phyloP scores from a whole-genome alignment of 2,888 invertebrate genomes.

The Harmothoe impar region DNA sequence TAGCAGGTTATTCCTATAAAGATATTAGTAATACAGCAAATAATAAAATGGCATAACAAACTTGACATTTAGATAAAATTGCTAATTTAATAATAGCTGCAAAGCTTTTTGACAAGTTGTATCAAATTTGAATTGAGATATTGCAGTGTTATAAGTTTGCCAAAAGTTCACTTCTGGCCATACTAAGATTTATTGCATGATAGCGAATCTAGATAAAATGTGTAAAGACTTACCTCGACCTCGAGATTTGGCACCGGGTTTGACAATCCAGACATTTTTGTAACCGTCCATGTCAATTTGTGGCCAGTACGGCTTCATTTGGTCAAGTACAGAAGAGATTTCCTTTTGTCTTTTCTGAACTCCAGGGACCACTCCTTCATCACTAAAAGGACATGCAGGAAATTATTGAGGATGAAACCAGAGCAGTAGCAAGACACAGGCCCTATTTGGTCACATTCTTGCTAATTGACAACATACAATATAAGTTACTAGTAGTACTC shows the following conservation, averaged over 20 bases:
- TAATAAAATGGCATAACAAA: not conserved
- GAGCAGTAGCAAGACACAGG: too few species aligned
- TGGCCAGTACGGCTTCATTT: conserved; percentile 84
- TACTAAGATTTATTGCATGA: too few species aligned
- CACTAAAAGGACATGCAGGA: conserved; percentile 71
- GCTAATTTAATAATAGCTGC: too few species aligned
- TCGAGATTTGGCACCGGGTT: conserved; percentile 96
- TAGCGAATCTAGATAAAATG: too few species aligned
- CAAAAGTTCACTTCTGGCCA: too few species aligned
- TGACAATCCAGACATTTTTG: conserved; percentile 96
- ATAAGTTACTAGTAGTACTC: too few species aligned
- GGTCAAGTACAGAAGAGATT: conserved; percentile 81
- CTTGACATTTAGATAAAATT: too few species aligned
- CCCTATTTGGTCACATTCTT: too few species aligned
- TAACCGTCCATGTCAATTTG: conserved; percentile 89
- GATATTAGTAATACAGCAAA: not conserved
- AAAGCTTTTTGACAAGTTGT: too few species aligned
- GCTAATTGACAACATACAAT: too few species aligned
- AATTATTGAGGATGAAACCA: not conserved
- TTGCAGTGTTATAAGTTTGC: too few species aligned
- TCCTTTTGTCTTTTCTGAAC: conserved; percentile 58
- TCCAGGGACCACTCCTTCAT: conserved; percentile 75
- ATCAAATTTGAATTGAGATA: too few species aligned
- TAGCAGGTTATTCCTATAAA: conserved; percentile 90
- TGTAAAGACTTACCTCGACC: conserved; percentile 86